Evolutionary conservation across 2,888 invertebrate genomes (phyloP).

Genomic region (Rotaria sp.): DNA sequence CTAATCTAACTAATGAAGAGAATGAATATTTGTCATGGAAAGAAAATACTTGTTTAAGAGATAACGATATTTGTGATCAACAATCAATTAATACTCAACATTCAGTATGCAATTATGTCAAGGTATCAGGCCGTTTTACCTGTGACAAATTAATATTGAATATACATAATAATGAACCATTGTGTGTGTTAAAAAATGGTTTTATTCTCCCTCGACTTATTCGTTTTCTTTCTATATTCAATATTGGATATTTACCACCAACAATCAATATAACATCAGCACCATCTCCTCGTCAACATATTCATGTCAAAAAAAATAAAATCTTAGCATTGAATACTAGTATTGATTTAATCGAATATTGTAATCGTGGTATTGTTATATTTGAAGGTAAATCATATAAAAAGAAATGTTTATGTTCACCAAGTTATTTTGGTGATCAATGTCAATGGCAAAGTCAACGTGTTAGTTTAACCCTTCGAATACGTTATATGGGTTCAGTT

Average conservation of each 20-base stretch:
- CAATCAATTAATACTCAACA: not conserved
- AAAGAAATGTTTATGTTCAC: not conserved
- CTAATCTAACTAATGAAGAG: not conserved
- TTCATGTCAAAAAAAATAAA: not conserved
- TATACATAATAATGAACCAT: too few relatives aligned
- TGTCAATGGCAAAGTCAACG: not conserved
- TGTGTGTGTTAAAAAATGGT: too few relatives aligned
- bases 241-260: not conserved
- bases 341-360: not conserved
- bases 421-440: not conserved
- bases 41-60: not conserved
- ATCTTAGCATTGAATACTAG: not conserved
- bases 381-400: not conserved
- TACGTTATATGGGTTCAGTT: not conserved
- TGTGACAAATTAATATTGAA: too few relatives aligned
- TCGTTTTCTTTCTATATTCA: not conserved
- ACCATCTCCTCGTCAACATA: not conserved
- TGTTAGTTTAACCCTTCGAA: not conserved
- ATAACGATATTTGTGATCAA: not conserved
- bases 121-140: too few relatives aligned
- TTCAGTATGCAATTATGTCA: too few relatives aligned
- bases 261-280: too few relatives aligned
- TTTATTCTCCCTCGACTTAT: too few relatives aligned
- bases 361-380: not conserved
- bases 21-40: not conserved